These are phyloP conservation scores for Idaea straminata DNA, from an alignment of 2,888 invertebrate genomes.

Conservation along the genomic window DNA sequence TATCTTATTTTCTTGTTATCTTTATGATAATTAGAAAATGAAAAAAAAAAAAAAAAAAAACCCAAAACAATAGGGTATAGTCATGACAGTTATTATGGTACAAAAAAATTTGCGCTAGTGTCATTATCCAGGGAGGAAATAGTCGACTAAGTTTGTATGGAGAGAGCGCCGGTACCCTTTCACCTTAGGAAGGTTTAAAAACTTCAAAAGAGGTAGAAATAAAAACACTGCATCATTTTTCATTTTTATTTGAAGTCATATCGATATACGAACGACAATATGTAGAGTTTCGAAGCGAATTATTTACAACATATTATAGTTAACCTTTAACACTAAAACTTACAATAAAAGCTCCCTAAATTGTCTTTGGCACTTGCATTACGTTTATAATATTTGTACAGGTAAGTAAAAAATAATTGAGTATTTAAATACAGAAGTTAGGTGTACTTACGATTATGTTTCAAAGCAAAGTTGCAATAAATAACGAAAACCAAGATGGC, in stretches of 20 bases:
- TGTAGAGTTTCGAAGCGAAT: conserved; percentile 59
- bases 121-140: too few species aligned
- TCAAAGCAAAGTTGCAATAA: conserved; percentile 16
- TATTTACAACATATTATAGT: conserved; percentile 48
- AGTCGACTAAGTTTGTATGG: too few species aligned
- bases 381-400: conserved; percentile 37
- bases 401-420: neutral
- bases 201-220: conserved; percentile 15
- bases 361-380: conserved; percentile 74
- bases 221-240: conserved; percentile 36
- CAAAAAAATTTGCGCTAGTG: too few species aligned
- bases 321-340: conserved; percentile 41
- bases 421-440: too few species aligned
- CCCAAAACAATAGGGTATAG: too few species aligned
- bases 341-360: conserved; percentile 71
- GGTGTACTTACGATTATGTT: too few species aligned
- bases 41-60: too few species aligned
- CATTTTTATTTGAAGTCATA: conserved; percentile 62
- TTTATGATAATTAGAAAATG: too few species aligned
- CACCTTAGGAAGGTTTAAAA: too few species aligned
- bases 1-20: too few species aligned
- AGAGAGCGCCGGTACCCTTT: too few species aligned
- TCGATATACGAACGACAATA: conserved; percentile 64
- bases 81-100: too few species aligned
- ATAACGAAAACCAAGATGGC: neutral